Percentiles rank a stretch among this genome's conserved stretches.
These are phyloP conservation scores for Montipora efflorescens DNA, from an alignment of 64 coral and sea anemone species.

Conservation along the genomic window DNA sequence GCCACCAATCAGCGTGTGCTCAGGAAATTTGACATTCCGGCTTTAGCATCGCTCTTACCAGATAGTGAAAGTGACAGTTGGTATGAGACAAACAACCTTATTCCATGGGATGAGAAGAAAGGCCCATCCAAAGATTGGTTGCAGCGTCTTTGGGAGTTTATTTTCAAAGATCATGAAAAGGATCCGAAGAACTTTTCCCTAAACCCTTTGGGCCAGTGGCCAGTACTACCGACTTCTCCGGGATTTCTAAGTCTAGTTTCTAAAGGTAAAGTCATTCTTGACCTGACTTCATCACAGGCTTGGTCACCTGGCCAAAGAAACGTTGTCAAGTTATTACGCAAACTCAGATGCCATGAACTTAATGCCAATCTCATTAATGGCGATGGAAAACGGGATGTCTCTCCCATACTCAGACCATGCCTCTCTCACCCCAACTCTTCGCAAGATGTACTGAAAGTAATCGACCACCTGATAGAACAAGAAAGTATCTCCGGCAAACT, in stretches of 20 bases:
- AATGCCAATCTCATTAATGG: conserved; percentile 47
- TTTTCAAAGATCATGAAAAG: conserved; percentile 13
- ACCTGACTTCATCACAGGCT: conserved; percentile 41
- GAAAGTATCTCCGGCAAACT: conserved; percentile 46
- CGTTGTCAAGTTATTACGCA: conserved; percentile 36
- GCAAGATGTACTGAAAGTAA: conserved; percentile 74
- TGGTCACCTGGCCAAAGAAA: conserved; percentile 60
- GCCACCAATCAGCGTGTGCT: conserved; percentile 22
- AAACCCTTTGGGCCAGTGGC: conserved; percentile 73
- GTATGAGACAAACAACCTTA: conserved; percentile 19
- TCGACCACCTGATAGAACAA: conserved; percentile 60
- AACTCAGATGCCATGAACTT: conserved; percentile 67
- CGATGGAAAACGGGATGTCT: neutral
- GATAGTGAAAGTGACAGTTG: conserved; percentile 14
- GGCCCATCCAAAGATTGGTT: conserved; percentile 60
- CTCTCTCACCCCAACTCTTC: conserved; percentile 68
- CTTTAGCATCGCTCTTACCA: conserved; percentile 49
- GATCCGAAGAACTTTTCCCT: conserved; percentile 49
- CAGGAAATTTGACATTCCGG: conserved; percentile 62
- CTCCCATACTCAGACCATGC: conserved; percentile 54
- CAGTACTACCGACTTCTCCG: conserved; percentile 76
- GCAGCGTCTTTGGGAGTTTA: conserved; percentile 68
- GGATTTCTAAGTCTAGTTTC: conserved; percentile 48
- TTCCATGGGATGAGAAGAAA: conserved; percentile 66
- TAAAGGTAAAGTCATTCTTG: conserved; percentile 79